Conservation (phyloP, 2,888 invertebrate genomes). For the Dasypogon diadema region DNA sequence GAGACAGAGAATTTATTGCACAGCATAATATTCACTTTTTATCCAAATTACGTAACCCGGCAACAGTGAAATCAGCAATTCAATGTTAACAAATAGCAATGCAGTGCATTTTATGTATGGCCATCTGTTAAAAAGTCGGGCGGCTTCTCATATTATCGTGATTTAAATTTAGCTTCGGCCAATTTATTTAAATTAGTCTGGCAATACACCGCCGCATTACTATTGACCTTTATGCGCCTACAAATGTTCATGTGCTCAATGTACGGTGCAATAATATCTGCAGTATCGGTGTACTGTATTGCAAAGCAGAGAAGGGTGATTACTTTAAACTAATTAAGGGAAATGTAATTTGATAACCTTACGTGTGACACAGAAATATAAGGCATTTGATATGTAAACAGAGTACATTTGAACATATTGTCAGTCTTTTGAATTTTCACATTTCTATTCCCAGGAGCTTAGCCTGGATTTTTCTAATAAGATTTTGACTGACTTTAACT, state of each 20-base stretch:
- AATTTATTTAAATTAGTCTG: constrained; percentile 45
- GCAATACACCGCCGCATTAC: constrained; percentile 11
- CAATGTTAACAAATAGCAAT: too few species aligned
- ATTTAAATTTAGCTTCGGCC: constrained; percentile 32
- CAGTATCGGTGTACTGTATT: background rate
- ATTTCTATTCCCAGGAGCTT: too few species aligned
- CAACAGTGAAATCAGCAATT: background rate
- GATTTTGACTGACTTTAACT: too few species aligned
- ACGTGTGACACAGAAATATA: too few species aligned
- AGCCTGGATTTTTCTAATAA: too few species aligned
- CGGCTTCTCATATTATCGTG: constrained; percentile 14
- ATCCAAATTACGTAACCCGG: constrained; percentile 10
- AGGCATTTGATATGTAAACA: too few species aligned
- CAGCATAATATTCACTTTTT: background rate
- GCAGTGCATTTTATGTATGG: constrained; percentile 3
- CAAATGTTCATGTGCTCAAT: background rate
- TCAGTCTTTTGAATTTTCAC: too few species aligned
- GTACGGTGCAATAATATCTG: background rate
- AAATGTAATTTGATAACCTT: too few species aligned
- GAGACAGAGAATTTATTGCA: constrained; percentile 3
- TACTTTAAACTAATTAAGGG: background rate
- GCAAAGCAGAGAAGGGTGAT: background rate
- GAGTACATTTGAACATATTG: too few species aligned
- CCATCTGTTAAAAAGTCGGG: constrained; percentile 24
- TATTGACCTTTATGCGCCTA: constrained; percentile 37